These are phyloP conservation scores for Phenacoccus solenopsis DNA, from an alignment of 1,140 invertebrate genomes.

Conservation along the genomic window DNA sequence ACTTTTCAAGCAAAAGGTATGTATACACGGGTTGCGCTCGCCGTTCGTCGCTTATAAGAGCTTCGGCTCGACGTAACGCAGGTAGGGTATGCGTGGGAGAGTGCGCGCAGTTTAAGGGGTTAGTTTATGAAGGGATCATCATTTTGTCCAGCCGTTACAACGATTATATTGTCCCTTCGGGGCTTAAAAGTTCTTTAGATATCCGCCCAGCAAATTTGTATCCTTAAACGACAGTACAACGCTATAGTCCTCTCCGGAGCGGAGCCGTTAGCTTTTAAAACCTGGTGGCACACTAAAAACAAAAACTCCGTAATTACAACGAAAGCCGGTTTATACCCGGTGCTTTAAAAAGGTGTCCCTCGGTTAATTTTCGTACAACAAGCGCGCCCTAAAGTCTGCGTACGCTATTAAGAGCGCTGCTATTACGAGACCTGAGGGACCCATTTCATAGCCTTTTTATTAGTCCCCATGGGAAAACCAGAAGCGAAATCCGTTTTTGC, in stretches of 20 bases:
- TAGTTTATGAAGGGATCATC: conserved; percentile 17
- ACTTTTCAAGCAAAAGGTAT: conserved; percentile 2
- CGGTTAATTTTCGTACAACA: conserved; percentile 17
- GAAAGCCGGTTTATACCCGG: conserved; percentile 14
- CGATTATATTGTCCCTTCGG: conserved; percentile 17
- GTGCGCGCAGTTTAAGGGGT: conserved; percentile 11
- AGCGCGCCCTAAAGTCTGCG: conserved; percentile 16
- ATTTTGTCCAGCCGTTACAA: conserved; percentile 17
- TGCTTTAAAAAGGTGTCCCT: conserved; percentile 17
- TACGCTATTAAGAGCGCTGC: conserved; percentile 13
- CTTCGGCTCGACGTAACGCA: background rate
- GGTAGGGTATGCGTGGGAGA: background rate
- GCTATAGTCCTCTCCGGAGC: background rate
- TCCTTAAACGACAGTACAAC: conserved; percentile 12
- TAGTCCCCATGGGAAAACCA: conserved; percentile 17
- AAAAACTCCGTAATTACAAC: conserved; percentile 15
- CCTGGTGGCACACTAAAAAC: conserved; percentile 11
- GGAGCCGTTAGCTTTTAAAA: conserved; percentile 16
- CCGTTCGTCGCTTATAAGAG: background rate
- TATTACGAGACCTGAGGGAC: conserved; percentile 15
- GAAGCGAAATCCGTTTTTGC: conserved; percentile 15
- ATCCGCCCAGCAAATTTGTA: conserved; percentile 17
- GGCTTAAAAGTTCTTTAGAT: conserved; percentile 18
- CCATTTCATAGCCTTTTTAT: conserved; percentile 18
- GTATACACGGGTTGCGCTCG: background rate